A percentile compares a stretch with the other conserved stretches of the same genome.
phyloP scores from a whole-genome alignment of 2,797 vertebrate species.

The Spizella passerina region DNA sequence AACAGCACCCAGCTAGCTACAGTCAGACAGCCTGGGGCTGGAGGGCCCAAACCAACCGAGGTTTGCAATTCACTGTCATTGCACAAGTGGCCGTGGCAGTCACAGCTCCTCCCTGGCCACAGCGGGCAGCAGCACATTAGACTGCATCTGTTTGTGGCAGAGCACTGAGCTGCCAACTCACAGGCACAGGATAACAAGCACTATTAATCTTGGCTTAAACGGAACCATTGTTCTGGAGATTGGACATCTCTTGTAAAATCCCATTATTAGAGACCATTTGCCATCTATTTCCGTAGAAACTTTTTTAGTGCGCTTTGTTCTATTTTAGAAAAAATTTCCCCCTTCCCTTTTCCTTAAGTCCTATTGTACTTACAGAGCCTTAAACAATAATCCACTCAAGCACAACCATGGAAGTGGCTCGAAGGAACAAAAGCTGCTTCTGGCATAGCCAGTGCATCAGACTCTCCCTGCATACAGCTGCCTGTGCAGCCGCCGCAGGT shows the following conservation, averaged over 20 bases:
- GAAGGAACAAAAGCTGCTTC: constrained; percentile 42
- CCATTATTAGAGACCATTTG: constrained; percentile 7
- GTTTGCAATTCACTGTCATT: accelerated
- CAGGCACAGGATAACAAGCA: background rate
- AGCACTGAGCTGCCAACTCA: background rate
- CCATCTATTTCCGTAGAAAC: background rate
- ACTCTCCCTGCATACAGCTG: background rate
- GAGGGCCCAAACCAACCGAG: background rate
- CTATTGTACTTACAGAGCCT: background rate
- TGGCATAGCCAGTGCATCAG: background rate
- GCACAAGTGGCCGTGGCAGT: accelerated
- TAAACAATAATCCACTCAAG: constrained; percentile 36
- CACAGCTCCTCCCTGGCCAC: accelerated
- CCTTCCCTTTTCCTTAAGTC: constrained; percentile 9
- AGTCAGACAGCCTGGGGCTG: background rate
- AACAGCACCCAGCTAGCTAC: accelerated
- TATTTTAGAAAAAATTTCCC: background rate
- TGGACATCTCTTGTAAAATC: constrained; percentile 2
- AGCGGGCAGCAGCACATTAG: background rate
- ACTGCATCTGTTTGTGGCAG: background rate
- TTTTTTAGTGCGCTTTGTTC: background rate
- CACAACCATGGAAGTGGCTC: background rate
- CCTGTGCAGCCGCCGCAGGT: background rate
- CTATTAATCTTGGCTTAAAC: constrained; percentile 21
- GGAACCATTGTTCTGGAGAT: background rate